Base-by-base conservation (phyloP, 2,888 invertebrate genomes). In the Yponomeuta cagnagella region DNA sequence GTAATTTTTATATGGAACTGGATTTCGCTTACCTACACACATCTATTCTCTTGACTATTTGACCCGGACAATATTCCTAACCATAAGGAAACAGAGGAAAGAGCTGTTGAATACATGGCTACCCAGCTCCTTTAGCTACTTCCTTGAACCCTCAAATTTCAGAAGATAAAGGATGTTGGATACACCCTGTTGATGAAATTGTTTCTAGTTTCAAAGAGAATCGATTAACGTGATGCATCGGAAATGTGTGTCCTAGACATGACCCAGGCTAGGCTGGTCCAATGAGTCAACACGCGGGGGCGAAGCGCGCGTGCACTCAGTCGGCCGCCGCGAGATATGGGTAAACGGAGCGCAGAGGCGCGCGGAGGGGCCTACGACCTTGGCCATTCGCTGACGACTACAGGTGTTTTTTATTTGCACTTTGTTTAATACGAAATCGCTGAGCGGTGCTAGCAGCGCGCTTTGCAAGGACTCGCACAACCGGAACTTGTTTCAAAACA, bases 341-440 rank as follows among this genome's bases (percentile, higher is more conserved):
- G 90, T 91, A 89, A 91, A 86, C 90, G 89, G 88, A 90, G 82
- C 85, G 82, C 86, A 83, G 86, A 88, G 74, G 69, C 70, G 72
- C 52, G 73, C 73, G 69, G 74, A 58, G 52, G 75, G 89, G 87
- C 88, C 85, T 86, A 86, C 84, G 89, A 88, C 90, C 90, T 90
- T 91, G 91, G 83, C 84, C 80, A 87, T 86, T 89, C 86, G 80
- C 88, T 87, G 87, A 87, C 89, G 88, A 87, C 87, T 90, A 90
- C 91, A 91, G 90, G 91, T 91, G 90, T 89, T 89, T 90, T 89
- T 92, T 90, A 87, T 90, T 89, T 88, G 88, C 78, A 78, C 77
- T 77, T 74, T 82, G 80, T 70, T 81, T 79, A 77, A 78, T 76
- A 82, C 82, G 81, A 85, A 83, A 88, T 83, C 82, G 81, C 79